Percentiles rank a stretch among this genome's conserved stretches.
These are phyloP conservation scores for Sandelia bainsii DNA, from an alignment of 2,797 vertebrate species.

Conservation along the genomic window DNA sequence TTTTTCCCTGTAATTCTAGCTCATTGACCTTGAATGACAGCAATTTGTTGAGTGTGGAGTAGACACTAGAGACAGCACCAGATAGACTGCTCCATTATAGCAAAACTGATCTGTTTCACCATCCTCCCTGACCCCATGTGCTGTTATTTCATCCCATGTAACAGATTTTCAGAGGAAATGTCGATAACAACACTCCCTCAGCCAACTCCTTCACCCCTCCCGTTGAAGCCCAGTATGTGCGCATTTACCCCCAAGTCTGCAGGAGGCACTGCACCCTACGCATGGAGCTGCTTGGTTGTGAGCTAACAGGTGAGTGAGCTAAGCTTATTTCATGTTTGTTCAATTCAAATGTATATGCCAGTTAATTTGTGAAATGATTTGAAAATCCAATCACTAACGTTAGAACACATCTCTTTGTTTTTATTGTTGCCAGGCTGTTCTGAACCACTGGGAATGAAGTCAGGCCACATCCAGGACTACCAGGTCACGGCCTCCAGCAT, in stretches of 20 bases:
- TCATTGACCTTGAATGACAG: constrained; percentile 83
- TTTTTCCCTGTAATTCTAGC: constrained; percentile 73
- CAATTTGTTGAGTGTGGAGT: constrained; percentile 73
- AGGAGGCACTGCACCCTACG: constrained; percentile 96
- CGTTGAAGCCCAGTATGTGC: constrained; percentile 94
- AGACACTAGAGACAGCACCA: constrained; percentile 67
- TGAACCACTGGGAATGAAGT: constrained; percentile 98
- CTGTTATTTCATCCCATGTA: constrained; percentile 59
- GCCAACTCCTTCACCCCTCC: constrained; percentile 98
- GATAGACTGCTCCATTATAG: constrained; percentile 62
- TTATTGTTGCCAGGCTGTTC: constrained; percentile 89
- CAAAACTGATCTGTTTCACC: constrained; percentile 50
- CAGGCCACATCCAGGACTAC: constrained; percentile 96
- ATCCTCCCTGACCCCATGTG: constrained; percentile 22
- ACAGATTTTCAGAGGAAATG: constrained; percentile 96
- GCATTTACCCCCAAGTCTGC: constrained; percentile 98
- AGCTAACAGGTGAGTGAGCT: constrained; percentile 89
- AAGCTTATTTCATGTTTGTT: background rate
- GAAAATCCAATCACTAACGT: background rate
- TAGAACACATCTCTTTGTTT: constrained; percentile 2
- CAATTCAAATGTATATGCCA: background rate
- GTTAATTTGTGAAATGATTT: background rate
- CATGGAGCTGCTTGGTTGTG: constrained; percentile 98
- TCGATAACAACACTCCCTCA: constrained; percentile 97
- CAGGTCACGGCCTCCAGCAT: constrained; percentile 96